phyloP scores from a whole-genome alignment of 2,888 invertebrate genomes.

The Elegia similella region DNA sequence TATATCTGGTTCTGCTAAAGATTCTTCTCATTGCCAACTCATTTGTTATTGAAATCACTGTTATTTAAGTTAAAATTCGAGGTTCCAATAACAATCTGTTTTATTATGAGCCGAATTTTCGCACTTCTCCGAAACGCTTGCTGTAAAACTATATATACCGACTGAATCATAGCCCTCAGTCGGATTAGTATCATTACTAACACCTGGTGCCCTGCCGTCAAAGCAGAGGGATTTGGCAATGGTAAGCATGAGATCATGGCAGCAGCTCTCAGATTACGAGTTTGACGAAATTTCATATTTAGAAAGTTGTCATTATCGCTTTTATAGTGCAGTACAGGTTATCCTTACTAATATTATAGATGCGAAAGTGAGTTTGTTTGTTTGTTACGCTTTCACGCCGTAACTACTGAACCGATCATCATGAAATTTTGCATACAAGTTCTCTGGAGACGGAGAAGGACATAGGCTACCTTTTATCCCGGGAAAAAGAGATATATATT shows the following conservation, averaged over 20 bases:
- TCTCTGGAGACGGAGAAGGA: too few species aligned
- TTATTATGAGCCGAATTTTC: constrained; percentile 2
- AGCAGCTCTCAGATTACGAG: background rate
- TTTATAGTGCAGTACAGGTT: background rate
- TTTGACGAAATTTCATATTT: constrained; percentile 2
- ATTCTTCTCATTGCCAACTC: background rate
- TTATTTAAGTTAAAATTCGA: background rate
- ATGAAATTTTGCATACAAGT: too few species aligned
- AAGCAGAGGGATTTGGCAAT: constrained; percentile 5
- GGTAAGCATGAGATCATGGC: background rate
- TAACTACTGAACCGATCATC: too few species aligned
- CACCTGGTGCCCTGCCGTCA: constrained; percentile 6
- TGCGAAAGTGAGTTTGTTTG: too few species aligned
- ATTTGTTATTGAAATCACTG: background rate
- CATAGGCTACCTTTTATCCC: too few species aligned
- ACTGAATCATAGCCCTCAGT: constrained; percentile 4
- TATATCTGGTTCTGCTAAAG: background rate
- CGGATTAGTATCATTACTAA: constrained; percentile 8
- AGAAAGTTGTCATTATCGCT: background rate
- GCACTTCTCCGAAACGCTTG: background rate
- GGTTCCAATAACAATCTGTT: background rate
- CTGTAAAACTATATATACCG: background rate
- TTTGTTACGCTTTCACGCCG: too few species aligned
- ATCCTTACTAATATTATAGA: too few species aligned
- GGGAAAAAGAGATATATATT: too few species aligned